Conservation (phyloP, 2,888 invertebrate species). For the Halictus quadricinctus region DNA sequence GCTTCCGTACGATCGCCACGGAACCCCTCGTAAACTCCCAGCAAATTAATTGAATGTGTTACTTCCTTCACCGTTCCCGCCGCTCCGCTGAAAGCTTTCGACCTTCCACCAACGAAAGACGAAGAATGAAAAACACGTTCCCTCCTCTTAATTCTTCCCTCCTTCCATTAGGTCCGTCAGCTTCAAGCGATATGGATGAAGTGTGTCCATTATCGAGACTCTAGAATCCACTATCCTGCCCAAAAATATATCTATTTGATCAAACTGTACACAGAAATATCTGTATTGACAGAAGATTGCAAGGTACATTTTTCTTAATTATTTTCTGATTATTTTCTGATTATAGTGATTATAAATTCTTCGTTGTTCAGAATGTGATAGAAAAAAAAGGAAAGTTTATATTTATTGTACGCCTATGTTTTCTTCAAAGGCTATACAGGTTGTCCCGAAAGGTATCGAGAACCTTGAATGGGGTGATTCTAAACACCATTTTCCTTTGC, state of each 20-base stretch:
- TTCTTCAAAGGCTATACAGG: no score
- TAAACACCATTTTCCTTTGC: no score
- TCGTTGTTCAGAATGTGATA: no score
- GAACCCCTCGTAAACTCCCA: background rate
- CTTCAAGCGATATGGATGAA: background rate
- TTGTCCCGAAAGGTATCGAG: no score
- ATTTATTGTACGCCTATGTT: no score
- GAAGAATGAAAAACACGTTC: background rate
- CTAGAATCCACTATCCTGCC: background rate
- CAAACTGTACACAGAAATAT: background rate
- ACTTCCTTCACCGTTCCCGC: background rate
- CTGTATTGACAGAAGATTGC: background rate
- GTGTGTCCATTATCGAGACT: background rate
- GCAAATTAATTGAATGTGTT: slow-evolving; percentile 26
- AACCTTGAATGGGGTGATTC: no score
- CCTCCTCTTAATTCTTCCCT: background rate
- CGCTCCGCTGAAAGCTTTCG: background rate
- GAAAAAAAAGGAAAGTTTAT: no score
- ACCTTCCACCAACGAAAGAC: background rate
- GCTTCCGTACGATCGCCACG: background rate
- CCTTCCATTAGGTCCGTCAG: background rate
- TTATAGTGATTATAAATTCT: no score
- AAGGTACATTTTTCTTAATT: background rate
- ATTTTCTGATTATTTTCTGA: no score
- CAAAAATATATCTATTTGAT: background rate